These are phyloP conservation scores for Pseudolaguvia tuberculata DNA, from an alignment of 2,113 vertebrate species.

Conservation along the genomic window DNA sequence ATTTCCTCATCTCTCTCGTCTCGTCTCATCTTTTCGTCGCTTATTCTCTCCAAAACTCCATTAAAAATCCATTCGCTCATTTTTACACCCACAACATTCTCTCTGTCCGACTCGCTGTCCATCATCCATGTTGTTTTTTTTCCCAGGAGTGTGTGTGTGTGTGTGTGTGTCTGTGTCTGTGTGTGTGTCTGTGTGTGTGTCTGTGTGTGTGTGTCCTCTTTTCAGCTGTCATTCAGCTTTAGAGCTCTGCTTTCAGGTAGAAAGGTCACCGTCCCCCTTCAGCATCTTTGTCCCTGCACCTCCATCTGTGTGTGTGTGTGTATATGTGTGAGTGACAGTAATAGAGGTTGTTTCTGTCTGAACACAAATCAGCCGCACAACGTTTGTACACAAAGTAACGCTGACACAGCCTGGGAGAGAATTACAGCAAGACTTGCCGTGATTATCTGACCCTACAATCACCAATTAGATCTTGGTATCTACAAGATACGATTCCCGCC, in stretches of 20 bases:
- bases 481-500: too few relatives aligned
- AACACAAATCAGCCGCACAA: neutral
- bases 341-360: too few relatives aligned
- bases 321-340: too few relatives aligned
- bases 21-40: neutral
- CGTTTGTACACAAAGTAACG: neutral
- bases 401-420: neutral
- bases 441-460: neutral
- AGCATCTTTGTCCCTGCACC: neutral
- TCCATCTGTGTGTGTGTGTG: neutral
- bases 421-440: neutral
- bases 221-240: constrained; percentile 18
- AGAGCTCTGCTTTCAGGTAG: neutral
- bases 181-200: neutral
- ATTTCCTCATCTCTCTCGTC: neutral
- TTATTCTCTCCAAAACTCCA: neutral
- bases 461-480: neutral
- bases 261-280: constrained; percentile 20
- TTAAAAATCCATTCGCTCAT: neutral
- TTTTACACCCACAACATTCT: neutral
- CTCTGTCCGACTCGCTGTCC: neutral
- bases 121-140: neutral
- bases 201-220: neutral
- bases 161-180: too few relatives aligned
- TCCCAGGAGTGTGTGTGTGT: too few relatives aligned